A percentile compares a stretch with the other conserved stretches of the same genome.
phyloP scores from a whole-genome alignment of 1,140 invertebrate species.

The Gyrodactylus salaris region DNA sequence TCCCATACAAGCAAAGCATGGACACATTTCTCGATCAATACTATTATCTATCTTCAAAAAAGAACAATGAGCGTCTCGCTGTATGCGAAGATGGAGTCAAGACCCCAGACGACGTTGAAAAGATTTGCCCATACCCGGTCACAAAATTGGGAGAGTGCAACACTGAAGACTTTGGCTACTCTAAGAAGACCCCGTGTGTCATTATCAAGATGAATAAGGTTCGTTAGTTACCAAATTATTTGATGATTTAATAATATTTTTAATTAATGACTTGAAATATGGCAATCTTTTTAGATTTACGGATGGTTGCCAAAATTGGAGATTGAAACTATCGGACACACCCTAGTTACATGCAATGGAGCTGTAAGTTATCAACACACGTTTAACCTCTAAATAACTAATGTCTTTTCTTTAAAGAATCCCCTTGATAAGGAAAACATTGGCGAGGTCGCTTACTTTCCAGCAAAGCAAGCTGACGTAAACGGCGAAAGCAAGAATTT shows the following conservation, averaged over 20 bases:
- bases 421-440: constrained; percentile 5
- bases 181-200: neutral
- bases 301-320: neutral
- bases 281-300: too few species aligned
- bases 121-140: neutral
- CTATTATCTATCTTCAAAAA: neutral
- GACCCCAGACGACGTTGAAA: neutral
- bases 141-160: constrained; percentile 1
- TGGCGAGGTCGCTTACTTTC: constrained; percentile 5
- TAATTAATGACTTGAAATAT: too few species aligned
- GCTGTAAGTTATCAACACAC: neutral
- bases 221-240: too few species aligned
- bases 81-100: neutral
- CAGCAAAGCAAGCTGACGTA: neutral
- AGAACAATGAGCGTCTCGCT: neutral
- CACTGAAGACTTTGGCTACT: neutral
- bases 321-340: neutral
- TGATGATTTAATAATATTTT: too few species aligned
- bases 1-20: neutral
- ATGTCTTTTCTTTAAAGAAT: constrained; percentile 1
- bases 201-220: constrained; percentile 6
- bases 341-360: neutral
- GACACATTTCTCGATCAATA: neutral
- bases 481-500: neutral
- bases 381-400: neutral